Evolutionary conservation across 2,113 vertebrate species (phyloP), one percentile per base, ranked within the genome.

Genomic region (Clarias macrocephalus): DNA sequence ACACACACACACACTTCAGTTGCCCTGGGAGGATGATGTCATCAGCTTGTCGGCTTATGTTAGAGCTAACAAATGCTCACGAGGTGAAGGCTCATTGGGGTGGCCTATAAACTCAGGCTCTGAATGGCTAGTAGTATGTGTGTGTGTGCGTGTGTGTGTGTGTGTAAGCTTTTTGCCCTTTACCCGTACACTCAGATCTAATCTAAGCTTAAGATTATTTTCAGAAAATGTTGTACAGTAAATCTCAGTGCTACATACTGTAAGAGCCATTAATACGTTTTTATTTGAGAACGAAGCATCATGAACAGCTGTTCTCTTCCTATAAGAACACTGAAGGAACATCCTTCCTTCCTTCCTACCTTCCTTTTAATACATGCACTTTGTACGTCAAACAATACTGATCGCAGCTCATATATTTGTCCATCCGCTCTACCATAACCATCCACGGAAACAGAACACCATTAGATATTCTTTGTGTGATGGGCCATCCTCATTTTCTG

Each of bases 1-100:
- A 66, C 62, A 28, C 33, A 70, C 66, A 30, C n/a, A 28, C 76
- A 80, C 5, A 11, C 54, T 80, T 60, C 84, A 87, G 84, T 83
- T 83, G 63, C 88, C 90, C 66, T 25, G 90, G 91, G 91, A 88
- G 63, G 81, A 91, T 94, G 94, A 94, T 92, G 94, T 95, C 94
- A 95, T 93, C 91, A 90, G 93, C 91, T 92, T 95, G 94, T 94
- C 95, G 89, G 88, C 88, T 94, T 93, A 88, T 87, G 92, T 95
- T 95, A 95, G 81, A 81, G 66, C 84, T 76, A 85, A 88, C 66
- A 89, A 92, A 91, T 93, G 56, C 84, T 93, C 87, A 89, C 87
- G 85, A 93, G 91, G 93, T 91, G 88, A 75, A 91, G 92, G 92
- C 92, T 92, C 92, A 89, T 88, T 91, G 90, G 91, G 91, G 89